phyloP scores from a whole-genome alignment of 2,113 vertebrate species.

The Recurvirostra avosetta region DNA sequence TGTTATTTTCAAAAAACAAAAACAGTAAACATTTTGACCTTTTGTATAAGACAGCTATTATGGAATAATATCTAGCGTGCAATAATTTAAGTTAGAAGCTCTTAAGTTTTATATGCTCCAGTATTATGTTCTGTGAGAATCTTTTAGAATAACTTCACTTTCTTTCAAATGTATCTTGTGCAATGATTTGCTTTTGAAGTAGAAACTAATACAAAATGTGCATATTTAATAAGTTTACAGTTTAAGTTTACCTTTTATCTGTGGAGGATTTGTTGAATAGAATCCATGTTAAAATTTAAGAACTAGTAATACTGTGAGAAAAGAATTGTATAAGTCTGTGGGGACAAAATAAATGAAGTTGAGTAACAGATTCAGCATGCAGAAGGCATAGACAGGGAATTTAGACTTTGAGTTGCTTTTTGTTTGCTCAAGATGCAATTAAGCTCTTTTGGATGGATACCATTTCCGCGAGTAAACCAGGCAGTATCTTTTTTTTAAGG shows the following conservation, averaged over 20 bases:
- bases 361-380: not conserved
- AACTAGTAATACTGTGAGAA: not conserved
- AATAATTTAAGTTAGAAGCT: not conserved
- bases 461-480: not conserved
- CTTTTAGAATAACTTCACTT: not conserved
- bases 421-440: not conserved
- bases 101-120: not conserved
- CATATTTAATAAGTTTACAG: conserved; percentile 39
- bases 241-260: conserved; percentile 49
- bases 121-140: not conserved
- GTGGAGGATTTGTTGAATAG: not conserved
- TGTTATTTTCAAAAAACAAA: not conserved
- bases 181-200: conserved; percentile 43
- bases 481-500: not conserved
- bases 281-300: not conserved
- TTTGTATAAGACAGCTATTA: not conserved
- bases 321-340: not conserved
- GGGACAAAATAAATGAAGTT: not conserved
- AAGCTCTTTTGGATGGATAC: not conserved
- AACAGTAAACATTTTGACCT: not conserved
- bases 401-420: not conserved
- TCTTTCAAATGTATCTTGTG: not conserved
- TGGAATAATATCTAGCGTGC: not conserved
- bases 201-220: conserved; percentile 32
- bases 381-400: not conserved